phyloP scores from a whole-genome alignment of 2,888 invertebrate species.

The Epinotia brunnichana region DNA sequence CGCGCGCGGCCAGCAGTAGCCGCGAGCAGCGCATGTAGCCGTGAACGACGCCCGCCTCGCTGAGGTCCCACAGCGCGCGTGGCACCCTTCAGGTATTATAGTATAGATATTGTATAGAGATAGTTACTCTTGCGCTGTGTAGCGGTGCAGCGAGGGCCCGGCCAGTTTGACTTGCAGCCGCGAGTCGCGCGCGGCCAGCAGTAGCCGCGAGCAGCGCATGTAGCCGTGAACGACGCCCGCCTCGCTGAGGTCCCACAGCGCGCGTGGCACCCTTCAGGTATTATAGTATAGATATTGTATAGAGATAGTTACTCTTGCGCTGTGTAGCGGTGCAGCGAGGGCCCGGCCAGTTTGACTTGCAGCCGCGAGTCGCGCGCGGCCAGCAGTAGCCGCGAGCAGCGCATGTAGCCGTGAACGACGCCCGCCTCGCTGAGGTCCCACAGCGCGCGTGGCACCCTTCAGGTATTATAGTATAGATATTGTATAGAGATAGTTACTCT shows the following conservation, averaged over 20 bases:
- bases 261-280: conserved; percentile 83
- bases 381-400: conserved; percentile 92
- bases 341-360: conserved; percentile 92
- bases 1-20: conserved; percentile 89
- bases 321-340: conserved; percentile 87
- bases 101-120: too few species aligned
- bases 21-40: conserved; percentile 93
- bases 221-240: conserved; percentile 92
- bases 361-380: conserved; percentile 87
- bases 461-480: too few species aligned
- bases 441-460: conserved; percentile 87
- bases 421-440: conserved; percentile 94
- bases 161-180: conserved; percentile 90
- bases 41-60: conserved; percentile 92
- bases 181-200: conserved; percentile 89
- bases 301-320: conserved; percentile 85
- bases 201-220: conserved; percentile 91
- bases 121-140: conserved; percentile 87
- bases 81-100: conserved; percentile 71
- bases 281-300: too few species aligned
- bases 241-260: conserved; percentile 94
- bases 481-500: conserved; percentile 83
- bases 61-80: conserved; percentile 93
- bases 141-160: conserved; percentile 90
- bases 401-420: conserved; percentile 92